Evolutionary conservation across 2,113 vertebrate species (phyloP).

Genomic region (Calypte anna): DNA sequence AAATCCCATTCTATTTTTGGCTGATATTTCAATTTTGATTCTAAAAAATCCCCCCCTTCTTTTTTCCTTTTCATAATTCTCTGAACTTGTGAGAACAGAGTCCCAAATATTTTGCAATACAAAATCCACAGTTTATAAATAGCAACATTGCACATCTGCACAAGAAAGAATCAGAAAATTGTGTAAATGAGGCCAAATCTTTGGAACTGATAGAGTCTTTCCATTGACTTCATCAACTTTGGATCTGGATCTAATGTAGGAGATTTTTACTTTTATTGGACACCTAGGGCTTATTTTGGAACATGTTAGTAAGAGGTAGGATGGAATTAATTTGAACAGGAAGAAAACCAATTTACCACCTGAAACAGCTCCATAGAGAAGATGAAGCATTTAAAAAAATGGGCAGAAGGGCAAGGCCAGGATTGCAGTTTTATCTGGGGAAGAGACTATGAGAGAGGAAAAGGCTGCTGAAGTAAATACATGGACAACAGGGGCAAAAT

Average conservation of each 20-base stretch:
- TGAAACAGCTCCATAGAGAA: neutral
- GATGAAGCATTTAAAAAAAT: slow-evolving; percentile 14
- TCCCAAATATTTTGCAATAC: neutral
- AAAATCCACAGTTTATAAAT: slow-evolving; percentile 28
- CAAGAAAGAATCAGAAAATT: neutral
- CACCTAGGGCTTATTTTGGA: slow-evolving; percentile 58
- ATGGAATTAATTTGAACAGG: slow-evolving; percentile 61
- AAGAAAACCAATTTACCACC: neutral
- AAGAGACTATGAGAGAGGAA: slow-evolving; percentile 19
- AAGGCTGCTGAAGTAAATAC: slow-evolving; percentile 43
- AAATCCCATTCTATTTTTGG: neutral
- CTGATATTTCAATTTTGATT: neutral
- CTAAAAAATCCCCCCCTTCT: neutral
- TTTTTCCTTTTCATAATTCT: neutral
- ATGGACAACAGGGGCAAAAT: slow-evolving; percentile 24
- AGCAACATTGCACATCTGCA: neutral
- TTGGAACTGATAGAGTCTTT: slow-evolving; percentile 36
- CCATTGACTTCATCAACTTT: slow-evolving; percentile 40
- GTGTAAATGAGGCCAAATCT: neutral
- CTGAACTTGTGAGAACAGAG: neutral
- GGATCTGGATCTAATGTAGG: neutral
- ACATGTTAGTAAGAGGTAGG: slow-evolving; percentile 27
- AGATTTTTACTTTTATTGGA: slow-evolving; percentile 46
- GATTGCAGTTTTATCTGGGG: neutral
- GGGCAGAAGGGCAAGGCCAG: neutral